These are phyloP conservation scores for Actinia equina DNA, from an alignment of 64 coral and sea anemone species.

Conservation along the genomic window DNA sequence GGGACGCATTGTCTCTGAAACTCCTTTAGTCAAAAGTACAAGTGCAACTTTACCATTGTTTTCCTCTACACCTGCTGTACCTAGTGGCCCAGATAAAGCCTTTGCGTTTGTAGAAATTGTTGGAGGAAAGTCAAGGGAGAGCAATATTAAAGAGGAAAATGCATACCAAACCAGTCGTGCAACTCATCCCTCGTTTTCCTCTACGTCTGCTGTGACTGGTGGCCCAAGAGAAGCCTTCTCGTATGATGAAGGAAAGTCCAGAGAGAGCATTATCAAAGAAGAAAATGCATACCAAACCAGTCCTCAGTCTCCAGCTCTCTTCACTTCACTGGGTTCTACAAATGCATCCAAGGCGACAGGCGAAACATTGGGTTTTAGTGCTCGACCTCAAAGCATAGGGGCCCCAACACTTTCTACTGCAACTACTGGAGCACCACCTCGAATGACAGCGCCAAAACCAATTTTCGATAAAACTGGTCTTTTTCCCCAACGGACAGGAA, in stretches of 20 bases:
- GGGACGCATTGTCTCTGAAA: background rate
- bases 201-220: conserved; percentile 24
- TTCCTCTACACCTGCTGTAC: conserved; percentile 43
- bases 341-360: background rate
- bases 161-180: background rate
- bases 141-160: background rate
- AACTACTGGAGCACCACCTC: background rate
- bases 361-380: background rate
- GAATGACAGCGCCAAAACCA: background rate
- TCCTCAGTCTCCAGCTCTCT: background rate
- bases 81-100: background rate
- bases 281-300: background rate
- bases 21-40: background rate
- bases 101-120: background rate
- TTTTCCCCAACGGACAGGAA: background rate
- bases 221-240: background rate
- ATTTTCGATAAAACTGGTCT: background rate
- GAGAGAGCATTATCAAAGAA: background rate
- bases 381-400: background rate
- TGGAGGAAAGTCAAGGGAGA: background rate
- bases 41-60: conserved; percentile 9
- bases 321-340: background rate
- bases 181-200: conserved; percentile 22
- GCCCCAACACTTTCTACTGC: background rate
- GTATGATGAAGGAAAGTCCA: background rate